Conservation (phyloP, 2,113 vertebrate genomes). For the Myodes glareolus region DNA sequence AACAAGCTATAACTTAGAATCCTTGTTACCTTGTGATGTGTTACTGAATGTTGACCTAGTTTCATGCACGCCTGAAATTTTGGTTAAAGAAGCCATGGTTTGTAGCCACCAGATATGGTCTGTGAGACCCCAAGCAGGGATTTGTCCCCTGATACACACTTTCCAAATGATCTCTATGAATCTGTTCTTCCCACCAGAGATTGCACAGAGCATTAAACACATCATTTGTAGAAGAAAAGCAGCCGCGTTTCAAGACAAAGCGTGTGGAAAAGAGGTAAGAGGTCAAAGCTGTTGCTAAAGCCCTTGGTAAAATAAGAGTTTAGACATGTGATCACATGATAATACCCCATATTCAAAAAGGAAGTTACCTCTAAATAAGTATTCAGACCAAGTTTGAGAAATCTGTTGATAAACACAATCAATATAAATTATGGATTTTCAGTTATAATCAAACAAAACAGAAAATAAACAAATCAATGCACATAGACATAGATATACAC, state of each 20-base stretch:
- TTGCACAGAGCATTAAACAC: slow-evolving; percentile 96
- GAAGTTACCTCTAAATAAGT: neutral
- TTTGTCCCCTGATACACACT: neutral
- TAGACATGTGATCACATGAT: neutral
- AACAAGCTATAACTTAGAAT: slow-evolving; percentile 21
- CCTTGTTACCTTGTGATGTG: slow-evolving; percentile 9
- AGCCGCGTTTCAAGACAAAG: slow-evolving; percentile 88
- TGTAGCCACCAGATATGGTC: neutral
- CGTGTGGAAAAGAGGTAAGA: slow-evolving; percentile 94
- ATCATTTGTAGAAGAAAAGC: slow-evolving; percentile 93
- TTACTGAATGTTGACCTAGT: slow-evolving; percentile 20
- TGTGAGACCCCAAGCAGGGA: neutral
- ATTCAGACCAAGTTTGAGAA: neutral
- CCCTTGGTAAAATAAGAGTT: slow-evolving; percentile 19
- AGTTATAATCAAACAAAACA: neutral
- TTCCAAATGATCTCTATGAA: slow-evolving; percentile 67
- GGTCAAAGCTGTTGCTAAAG: neutral
- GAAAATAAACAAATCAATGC: neutral
- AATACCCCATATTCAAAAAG: neutral
- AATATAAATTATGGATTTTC: slow-evolving; percentile 14
- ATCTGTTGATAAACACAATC: slow-evolving; percentile 4
- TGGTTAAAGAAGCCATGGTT: slow-evolving; percentile 22
- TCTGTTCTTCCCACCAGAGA: slow-evolving; percentile 88
- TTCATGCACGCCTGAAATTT: neutral
- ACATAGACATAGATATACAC: neutral